Conservation (phyloP, 2,888 invertebrate species). For the Mechanitis messenoides region DNA sequence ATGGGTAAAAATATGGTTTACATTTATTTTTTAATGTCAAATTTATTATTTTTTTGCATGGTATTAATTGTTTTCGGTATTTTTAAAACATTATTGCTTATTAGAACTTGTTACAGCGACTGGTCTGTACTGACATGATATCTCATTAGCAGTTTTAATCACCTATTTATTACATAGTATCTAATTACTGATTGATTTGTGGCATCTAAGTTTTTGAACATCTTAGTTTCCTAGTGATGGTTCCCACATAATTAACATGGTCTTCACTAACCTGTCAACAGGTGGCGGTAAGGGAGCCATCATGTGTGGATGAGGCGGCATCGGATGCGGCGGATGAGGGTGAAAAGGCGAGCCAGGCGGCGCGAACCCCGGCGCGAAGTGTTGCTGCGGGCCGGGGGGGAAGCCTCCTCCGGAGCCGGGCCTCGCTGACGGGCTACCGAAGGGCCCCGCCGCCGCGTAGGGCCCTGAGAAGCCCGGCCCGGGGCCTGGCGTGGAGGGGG, state of each 20-base stretch:
- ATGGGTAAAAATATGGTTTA: too few relatives aligned
- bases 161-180: too few relatives aligned
- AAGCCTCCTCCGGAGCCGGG: constrained; percentile 91
- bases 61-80: too few relatives aligned
- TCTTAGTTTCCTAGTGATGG: background rate
- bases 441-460: constrained; percentile 81
- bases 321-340: constrained; percentile 90
- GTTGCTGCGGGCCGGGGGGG: constrained; percentile 86
- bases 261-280: constrained; percentile 82
- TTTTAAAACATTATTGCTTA: too few relatives aligned
- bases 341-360: constrained; percentile 88
- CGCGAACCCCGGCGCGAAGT: constrained; percentile 84
- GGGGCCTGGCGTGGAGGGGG: constrained; percentile 85
- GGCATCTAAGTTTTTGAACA: too few relatives aligned
- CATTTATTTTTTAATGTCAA: too few relatives aligned
- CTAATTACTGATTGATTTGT: too few relatives aligned
- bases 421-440: constrained; percentile 78
- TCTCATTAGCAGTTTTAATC: too few relatives aligned
- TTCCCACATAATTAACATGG: background rate
- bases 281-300: constrained; percentile 82
- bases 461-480: constrained; percentile 83
- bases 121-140: too few relatives aligned
- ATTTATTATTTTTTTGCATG: too few relatives aligned
- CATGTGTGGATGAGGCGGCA: constrained; percentile 81
- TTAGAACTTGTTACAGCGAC: too few relatives aligned